Evolutionary conservation across 2,888 invertebrate species (phyloP).

Genomic region (Caenorhabditis parvicauda): DNA sequence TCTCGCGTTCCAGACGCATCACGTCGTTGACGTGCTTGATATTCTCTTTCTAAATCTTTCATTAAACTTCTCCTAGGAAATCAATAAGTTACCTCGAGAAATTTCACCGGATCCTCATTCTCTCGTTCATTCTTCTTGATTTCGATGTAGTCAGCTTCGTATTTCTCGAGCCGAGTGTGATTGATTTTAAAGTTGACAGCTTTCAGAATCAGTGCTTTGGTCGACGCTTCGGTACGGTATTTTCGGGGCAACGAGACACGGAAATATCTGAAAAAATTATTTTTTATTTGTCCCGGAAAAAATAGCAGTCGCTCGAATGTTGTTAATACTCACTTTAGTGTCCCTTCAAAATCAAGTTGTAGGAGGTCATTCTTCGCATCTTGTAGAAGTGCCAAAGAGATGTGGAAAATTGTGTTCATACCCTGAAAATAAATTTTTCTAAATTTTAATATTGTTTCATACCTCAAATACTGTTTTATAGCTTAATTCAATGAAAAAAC

Average conservation of each 20-base stretch:
- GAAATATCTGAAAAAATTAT: constrained; percentile 71
- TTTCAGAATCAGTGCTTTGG: constrained; percentile 82
- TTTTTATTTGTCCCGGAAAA: neutral
- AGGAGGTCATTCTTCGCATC: constrained; percentile 78
- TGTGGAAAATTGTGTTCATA: constrained; percentile 90
- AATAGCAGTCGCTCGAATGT: neutral
- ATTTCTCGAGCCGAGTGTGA: constrained; percentile 83
- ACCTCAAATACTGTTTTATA: too few relatives aligned
- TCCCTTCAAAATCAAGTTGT: constrained; percentile 91
- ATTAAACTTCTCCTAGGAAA: constrained; percentile 16
- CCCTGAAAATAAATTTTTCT: constrained; percentile 73
- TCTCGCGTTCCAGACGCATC: constrained; percentile 70
- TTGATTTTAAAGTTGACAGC: constrained; percentile 80
- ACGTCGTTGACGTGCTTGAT: constrained; percentile 64
- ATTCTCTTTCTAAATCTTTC: constrained; percentile 45
- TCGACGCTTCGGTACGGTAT: constrained; percentile 85
- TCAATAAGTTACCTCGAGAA: constrained; percentile 63
- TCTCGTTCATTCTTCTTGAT: constrained; percentile 70
- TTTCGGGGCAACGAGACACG: constrained; percentile 93
- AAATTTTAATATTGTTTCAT: too few relatives aligned
- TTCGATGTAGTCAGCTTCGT: constrained; percentile 83
- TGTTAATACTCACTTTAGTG: constrained; percentile 74
- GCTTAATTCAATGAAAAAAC: too few relatives aligned
- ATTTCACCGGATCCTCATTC: constrained; percentile 66
- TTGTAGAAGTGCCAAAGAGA: constrained; percentile 87